A percentile compares a stretch with the other conserved stretches of the same genome.
Evolutionary conservation across 2,113 vertebrate species (phyloP).

Genomic region (Bufo bufo): DNA sequence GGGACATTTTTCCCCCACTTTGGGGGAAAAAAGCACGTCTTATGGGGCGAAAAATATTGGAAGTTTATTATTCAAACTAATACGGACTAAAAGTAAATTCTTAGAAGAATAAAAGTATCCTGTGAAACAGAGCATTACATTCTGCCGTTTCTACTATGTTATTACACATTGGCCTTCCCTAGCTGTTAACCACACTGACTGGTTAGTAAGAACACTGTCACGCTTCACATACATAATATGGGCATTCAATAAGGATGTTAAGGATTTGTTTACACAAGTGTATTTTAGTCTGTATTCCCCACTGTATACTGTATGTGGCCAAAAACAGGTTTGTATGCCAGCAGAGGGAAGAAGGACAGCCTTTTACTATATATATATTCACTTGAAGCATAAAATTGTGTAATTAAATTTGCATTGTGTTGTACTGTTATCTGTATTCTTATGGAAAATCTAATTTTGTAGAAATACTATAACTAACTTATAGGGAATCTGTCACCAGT

Average conservation of each 20-base stretch:
- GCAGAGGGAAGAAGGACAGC: neutral
- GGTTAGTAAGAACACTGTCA: neutral
- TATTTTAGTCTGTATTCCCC: neutral
- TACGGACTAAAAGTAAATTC: neutral
- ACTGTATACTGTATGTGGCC: neutral
- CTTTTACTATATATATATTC: neutral
- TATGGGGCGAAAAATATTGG: no score
- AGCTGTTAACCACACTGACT: no score
- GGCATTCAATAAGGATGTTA: neutral
- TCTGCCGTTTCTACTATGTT: neutral
- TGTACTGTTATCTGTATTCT: neutral
- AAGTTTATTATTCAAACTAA: neutral
- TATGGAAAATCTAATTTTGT: neutral
- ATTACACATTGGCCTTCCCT: neutral
- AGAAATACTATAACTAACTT: no score
- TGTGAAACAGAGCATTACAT: neutral
- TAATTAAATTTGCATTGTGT: neutral
- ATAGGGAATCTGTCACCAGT: no score
- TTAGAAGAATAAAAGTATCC: neutral
- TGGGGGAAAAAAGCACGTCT: no score
- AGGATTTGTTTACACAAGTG: neutral
- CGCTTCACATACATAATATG: neutral
- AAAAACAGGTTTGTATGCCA: neutral
- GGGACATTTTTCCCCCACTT: no score
- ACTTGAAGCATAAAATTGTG: neutral